A percentile compares a stretch with the other conserved stretches of the same genome.
These are phyloP conservation scores for Chalcosyrphus nemorum DNA, from an alignment of 2,888 invertebrate species.

Conservation along the genomic window DNA sequence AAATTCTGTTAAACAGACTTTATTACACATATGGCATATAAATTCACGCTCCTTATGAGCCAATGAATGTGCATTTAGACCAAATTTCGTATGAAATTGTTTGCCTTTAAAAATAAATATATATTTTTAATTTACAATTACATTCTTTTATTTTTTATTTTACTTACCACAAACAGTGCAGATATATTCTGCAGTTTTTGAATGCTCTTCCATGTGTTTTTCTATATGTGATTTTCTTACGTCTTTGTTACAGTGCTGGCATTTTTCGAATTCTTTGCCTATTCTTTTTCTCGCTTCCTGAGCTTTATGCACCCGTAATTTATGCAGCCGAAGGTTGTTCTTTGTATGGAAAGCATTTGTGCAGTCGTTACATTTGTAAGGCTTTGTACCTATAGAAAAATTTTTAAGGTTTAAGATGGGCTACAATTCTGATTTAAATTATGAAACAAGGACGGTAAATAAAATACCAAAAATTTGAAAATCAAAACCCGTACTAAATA, in stretches of 20 bases:
- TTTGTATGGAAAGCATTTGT: slow-evolving; percentile 24
- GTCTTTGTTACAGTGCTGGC: slow-evolving; percentile 10
- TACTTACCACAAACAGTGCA: slow-evolving; percentile 33
- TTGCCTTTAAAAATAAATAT: slow-evolving; percentile 9
- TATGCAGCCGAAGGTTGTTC: slow-evolving; percentile 1
- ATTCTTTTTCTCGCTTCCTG: background rate
- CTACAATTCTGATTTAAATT: too few species aligned
- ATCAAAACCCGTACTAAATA: too few species aligned
- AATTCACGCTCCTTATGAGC: slow-evolving; percentile 23
- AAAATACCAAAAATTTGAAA: too few species aligned
- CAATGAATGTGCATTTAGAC: slow-evolving; percentile 20
- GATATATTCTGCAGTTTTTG: background rate
- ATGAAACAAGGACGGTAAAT: too few species aligned
- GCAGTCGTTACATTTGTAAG: slow-evolving; percentile 6
- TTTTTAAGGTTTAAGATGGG: background rate
- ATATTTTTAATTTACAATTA: background rate
- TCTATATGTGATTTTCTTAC: slow-evolving; percentile 10
- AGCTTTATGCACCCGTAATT: background rate
- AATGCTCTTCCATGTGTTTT: slow-evolving; percentile 3
- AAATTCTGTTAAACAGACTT: slow-evolving; percentile 31
- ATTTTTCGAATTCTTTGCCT: slow-evolving; percentile 8
- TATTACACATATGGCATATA: slow-evolving; percentile 42
- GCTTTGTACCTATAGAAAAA: slow-evolving; percentile 4
- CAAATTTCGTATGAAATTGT: slow-evolving; percentile 1
- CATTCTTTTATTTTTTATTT: background rate